Base-by-base conservation (phyloP, 2,113 vertebrate species). In the Chaetura pelagica region DNA sequence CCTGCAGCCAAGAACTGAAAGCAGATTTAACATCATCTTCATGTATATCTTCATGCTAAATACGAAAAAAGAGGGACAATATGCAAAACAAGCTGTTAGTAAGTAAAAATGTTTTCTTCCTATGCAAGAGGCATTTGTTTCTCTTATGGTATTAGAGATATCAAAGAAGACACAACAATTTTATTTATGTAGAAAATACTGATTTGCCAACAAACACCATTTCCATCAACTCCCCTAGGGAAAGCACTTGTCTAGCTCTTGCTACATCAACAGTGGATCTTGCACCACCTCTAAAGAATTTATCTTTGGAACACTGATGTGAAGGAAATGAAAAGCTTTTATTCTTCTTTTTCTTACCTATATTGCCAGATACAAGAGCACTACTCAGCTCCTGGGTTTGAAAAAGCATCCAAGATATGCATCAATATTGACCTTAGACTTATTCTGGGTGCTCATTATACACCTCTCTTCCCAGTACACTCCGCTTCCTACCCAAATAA, bases 1-100 rank as follows among this genome's bases (percentile, higher is more conserved):
- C 97, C 89, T 98, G 98, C 12, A 99, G 95, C 99, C 99, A 99
- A 22, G 97, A 97, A 38, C 97, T 97, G 82, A 99, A 99, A 15
- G 97, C 97, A 67, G 97, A 95, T 96, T 98, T 99, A 92, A 99
- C 73, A 24, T 98, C 98, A 74, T 98, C 98, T 88, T 98, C 98
- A 5, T 66, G 90, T 52, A 98, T 58, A 35, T 94, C 96, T 90
- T 98, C 91, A 62, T 96, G 97, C 99, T 99, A 95, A 67, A 94
- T 3, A 61, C 69, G 68, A 78, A 85, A 93, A 79, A 63, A 81
- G 58, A 69, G 26, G 38, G 29, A 87, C 73, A 38, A 64, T 51
- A 86, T 89, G 61, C 29, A 86, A 80, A 90, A 27, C 15, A 29
- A 55, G 42, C 7, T 42, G 7, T 42, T 59, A 24, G 0, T 24